These are phyloP conservation scores for Plutella xylostella DNA, from an alignment of 2,888 invertebrate species.

Conservation along the genomic window DNA sequence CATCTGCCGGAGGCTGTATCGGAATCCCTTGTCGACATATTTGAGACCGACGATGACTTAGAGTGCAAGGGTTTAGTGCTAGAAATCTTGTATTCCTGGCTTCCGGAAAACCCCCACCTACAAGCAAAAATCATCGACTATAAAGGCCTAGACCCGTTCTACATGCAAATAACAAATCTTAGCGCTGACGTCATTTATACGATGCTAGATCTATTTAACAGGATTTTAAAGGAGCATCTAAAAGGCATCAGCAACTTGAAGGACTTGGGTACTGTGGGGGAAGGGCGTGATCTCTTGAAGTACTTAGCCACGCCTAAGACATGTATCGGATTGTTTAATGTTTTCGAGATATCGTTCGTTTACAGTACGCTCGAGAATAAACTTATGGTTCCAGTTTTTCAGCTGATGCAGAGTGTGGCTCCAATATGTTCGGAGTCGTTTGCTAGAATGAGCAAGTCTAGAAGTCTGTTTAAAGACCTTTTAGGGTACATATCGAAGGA, in stretches of 20 bases:
- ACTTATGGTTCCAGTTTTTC: conserved; percentile 27
- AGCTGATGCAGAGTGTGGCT: conserved; percentile 34
- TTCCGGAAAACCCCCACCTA: conserved; percentile 41
- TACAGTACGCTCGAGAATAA: conserved; percentile 25
- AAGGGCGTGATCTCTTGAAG: conserved; percentile 36
- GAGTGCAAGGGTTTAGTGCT: conserved; percentile 36
- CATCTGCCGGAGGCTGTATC: no score
- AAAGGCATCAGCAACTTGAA: conserved; percentile 21
- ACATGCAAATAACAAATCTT: conserved; percentile 36
- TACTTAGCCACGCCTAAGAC: conserved; percentile 31
- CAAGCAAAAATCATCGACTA: conserved; percentile 47
- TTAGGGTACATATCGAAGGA: conserved; percentile 2
- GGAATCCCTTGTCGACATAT: conserved; percentile 15
- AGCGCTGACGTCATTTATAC: conserved; percentile 29
- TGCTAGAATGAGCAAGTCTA: conserved; percentile 27
- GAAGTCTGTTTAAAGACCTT: conserved; percentile 8
- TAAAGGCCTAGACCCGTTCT: conserved; percentile 46
- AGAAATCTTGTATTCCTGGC: conserved; percentile 39
- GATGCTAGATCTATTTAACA: conserved; percentile 42
- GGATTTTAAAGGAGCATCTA: conserved; percentile 44
- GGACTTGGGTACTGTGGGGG: not conserved
- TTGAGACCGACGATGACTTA: conserved; percentile 34
- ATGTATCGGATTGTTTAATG: conserved; percentile 41
- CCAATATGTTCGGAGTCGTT: conserved; percentile 34
- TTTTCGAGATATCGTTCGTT: conserved; percentile 35